These are phyloP conservation scores for Takifugu flavidus DNA, from an alignment of 2,113 vertebrate species.

Conservation along the genomic window DNA sequence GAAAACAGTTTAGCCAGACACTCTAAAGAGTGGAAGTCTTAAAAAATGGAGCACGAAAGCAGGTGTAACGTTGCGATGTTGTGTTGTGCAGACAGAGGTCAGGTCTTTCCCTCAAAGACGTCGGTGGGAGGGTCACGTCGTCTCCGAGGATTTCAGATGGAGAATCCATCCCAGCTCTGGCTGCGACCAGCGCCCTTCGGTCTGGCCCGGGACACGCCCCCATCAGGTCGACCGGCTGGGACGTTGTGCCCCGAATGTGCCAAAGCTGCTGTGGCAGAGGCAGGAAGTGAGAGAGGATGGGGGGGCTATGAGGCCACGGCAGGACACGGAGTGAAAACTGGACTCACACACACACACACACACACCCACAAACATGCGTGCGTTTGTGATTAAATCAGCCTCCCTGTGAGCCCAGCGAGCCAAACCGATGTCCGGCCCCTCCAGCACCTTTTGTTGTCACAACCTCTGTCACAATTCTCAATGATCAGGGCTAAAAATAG, in stretches of 20 bases:
- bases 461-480: slow-evolving; percentile 41
- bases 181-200: neutral
- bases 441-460: slow-evolving; percentile 43
- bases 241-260: slow-evolving; percentile 50
- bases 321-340: slow-evolving; percentile 41
- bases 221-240: slow-evolving; percentile 48
- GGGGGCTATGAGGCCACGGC: slow-evolving; percentile 23
- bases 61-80: too few relatives aligned
- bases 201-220: slow-evolving; percentile 37
- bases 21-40: too few relatives aligned
- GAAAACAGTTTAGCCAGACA: too few relatives aligned
- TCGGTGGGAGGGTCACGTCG: too few relatives aligned
- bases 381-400: slow-evolving; percentile 6
- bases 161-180: too few relatives aligned
- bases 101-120: too few relatives aligned
- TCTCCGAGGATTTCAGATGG: too few relatives aligned
- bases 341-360: slow-evolving; percentile 42
- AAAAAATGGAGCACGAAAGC: too few relatives aligned
- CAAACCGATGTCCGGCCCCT: slow-evolving; percentile 25
- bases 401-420: slow-evolving; percentile 21
- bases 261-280: slow-evolving; percentile 43
- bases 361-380: slow-evolving; percentile 26
- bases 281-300: slow-evolving; percentile 1
- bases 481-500: slow-evolving; percentile 56
- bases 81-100: too few relatives aligned